Conservation (phyloP, 2,888 invertebrate species). For the Orthosia gothica region DNA sequence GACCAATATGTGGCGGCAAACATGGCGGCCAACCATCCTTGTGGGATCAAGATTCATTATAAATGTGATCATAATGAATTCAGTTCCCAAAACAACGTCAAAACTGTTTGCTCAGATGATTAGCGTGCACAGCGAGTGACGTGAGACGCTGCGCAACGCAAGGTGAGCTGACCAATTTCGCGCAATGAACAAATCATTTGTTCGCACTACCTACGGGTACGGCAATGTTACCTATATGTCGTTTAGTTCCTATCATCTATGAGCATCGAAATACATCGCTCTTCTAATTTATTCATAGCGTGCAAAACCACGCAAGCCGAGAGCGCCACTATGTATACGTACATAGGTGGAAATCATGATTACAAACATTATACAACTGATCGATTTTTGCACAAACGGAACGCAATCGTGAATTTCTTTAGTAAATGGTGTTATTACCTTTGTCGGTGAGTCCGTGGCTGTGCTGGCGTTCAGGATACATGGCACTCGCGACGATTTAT, state of each 20-base stretch:
- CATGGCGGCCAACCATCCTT: slow-evolving; percentile 49
- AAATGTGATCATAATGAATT: slow-evolving; percentile 52
- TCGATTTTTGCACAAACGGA: slow-evolving; percentile 67
- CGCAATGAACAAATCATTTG: slow-evolving; percentile 75
- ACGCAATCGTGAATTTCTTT: slow-evolving; percentile 45
- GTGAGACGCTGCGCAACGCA: slow-evolving; percentile 81
- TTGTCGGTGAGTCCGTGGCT: slow-evolving; percentile 51
- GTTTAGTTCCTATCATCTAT: slow-evolving; percentile 64
- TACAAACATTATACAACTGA: slow-evolving; percentile 82
- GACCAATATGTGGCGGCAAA: slow-evolving; percentile 53
- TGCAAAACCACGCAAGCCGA: slow-evolving; percentile 67
- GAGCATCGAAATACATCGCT: slow-evolving; percentile 48
- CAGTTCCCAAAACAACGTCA: slow-evolving; percentile 70
- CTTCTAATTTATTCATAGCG: slow-evolving; percentile 58
- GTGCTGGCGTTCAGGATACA: slow-evolving; percentile 58
- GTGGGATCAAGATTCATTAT: slow-evolving; percentile 51
- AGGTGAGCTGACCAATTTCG: slow-evolving; percentile 82
- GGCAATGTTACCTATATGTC: slow-evolving; percentile 62
- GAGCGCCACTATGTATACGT: slow-evolving; percentile 54
- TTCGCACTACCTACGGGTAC: slow-evolving; percentile 69
- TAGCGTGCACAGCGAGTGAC: slow-evolving; percentile 81
- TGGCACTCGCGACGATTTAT: slow-evolving; percentile 83
- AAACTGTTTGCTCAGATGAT: slow-evolving; percentile 81
- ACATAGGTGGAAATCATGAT: slow-evolving; percentile 73
- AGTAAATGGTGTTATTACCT: slow-evolving; percentile 75